Base-by-base conservation (phyloP, 2,113 vertebrate species). In the Varanus komodoensis region DNA sequence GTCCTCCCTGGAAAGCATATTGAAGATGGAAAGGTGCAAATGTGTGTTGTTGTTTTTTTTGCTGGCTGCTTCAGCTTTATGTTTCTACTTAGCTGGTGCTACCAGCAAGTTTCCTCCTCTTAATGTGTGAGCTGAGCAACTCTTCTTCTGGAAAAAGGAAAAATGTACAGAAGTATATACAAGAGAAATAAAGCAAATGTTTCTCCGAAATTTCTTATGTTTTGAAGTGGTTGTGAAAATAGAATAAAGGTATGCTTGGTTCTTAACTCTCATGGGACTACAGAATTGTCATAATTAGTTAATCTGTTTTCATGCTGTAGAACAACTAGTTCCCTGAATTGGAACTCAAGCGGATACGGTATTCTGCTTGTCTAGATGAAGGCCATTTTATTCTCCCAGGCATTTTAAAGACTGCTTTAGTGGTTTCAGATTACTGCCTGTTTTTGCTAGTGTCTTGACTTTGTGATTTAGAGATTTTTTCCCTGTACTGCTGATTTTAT, bases 231-330 rank as follows among this genome's bases (percentile, higher is more conserved):
- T 89, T 44, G 4, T 0, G 0, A 38, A 71, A 34, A 68, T 50
- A 84, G 23, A 11, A 0, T 9, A 34, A 25, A 14, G 50, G 0
- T n/a, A 27, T 57, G 7, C 12, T 1, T 15, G 79, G 93, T 21
- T 79, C 89, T 83, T 23, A 27, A 2, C 82, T 91, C 27, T 89
- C 68, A 75, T 90, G 57, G 1, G 29, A 5, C 93, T 71, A 92
- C 85, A 89, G 95, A 92, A 88, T 54, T 93, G 93, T 93, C 90
- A 29, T 87, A 4, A 29, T n/a, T 34, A 2, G 8, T 75, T 57
- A 48, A 21, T 79, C 85, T 89, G 4, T 8, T 61, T 48, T 87
- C 19, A 69, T 74, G 89, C 19, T 64, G 86, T n/a, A 27, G 25
- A n/a, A 0, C 3, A 64, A n/a, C 67, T 54, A 73, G 54, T 75